Conservation (phyloP, 2,113 vertebrate genomes). For the Chrysochloris asiatica region DNA sequence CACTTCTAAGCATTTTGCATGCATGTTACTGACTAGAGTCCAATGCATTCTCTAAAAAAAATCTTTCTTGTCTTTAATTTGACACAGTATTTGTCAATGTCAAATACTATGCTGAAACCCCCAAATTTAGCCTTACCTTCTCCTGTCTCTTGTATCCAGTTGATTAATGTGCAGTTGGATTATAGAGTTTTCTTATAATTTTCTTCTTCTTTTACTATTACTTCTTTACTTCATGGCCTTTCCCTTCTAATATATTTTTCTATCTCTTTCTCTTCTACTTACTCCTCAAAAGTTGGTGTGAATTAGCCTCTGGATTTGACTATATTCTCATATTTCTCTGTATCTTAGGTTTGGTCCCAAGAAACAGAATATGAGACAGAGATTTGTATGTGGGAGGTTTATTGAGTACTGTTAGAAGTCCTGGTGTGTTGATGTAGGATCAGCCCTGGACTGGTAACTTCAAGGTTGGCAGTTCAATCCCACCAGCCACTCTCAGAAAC, state of each 20-base stretch:
- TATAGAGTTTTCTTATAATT: neutral
- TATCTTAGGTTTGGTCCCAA: neutral
- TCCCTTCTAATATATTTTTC: neutral
- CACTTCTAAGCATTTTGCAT: neutral
- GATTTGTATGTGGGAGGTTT: neutral
- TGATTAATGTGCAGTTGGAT: neutral
- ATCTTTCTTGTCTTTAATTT: slow-evolving; percentile 28
- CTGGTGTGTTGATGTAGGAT: no score
- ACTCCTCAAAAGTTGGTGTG: neutral
- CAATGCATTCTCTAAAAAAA: neutral
- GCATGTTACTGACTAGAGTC: no score
- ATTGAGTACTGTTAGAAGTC: no score
- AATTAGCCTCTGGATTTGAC: neutral
- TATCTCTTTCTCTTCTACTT: neutral
- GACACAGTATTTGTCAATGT: neutral
- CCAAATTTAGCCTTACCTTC: neutral
- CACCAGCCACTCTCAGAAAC: no score
- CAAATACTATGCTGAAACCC: neutral
- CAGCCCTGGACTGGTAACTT: no score
- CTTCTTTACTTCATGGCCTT: neutral
- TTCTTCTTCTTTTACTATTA: no score
- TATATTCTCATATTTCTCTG: neutral
- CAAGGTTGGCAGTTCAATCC: no score
- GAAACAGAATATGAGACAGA: neutral
- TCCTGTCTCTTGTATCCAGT: neutral